Evolutionary conservation across 2,113 vertebrate genomes (phyloP).

Genomic region (Chiloscyllium plagiosum): DNA sequence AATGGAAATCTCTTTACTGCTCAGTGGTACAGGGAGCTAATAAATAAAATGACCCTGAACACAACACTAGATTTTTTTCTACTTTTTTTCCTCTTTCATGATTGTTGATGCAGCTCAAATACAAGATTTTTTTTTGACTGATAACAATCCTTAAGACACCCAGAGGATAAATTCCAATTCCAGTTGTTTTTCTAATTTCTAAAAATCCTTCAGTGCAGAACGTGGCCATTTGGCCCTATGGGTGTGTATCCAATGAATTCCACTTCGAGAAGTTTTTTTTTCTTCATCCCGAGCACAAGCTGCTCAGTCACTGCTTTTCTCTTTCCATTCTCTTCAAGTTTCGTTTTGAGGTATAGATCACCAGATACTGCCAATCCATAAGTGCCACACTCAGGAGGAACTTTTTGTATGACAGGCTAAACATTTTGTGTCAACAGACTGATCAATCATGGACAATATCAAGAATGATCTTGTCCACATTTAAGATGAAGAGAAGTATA

Average conservation of each 20-base stretch:
- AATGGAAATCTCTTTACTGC: slow-evolving; percentile 43
- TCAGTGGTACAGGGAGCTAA: slow-evolving; percentile 46
- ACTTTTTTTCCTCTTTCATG: slow-evolving; percentile 23
- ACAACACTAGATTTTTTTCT: slow-evolving; percentile 41
- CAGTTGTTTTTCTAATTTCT: background rate
- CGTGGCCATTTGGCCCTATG: background rate
- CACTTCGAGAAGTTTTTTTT: background rate
- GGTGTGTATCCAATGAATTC: background rate
- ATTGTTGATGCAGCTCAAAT: background rate
- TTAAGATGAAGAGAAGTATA: background rate
- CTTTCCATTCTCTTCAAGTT: background rate
- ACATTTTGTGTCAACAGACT: background rate
- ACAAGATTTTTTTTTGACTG: background rate
- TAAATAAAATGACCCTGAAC: slow-evolving; percentile 44
- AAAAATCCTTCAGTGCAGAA: too few species aligned
- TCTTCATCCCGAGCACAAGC: background rate
- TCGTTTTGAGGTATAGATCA: background rate
- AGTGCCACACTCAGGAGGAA: background rate
- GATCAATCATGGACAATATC: background rate
- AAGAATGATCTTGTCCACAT: background rate
- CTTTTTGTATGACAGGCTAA: background rate
- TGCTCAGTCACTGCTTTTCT: background rate
- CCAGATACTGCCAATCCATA: background rate
- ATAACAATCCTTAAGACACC: background rate
- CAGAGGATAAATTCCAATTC: slow-evolving; percentile 9